Conservation (phyloP, 2,888 invertebrate genomes). For the Drosophila niveifrons region DNA sequence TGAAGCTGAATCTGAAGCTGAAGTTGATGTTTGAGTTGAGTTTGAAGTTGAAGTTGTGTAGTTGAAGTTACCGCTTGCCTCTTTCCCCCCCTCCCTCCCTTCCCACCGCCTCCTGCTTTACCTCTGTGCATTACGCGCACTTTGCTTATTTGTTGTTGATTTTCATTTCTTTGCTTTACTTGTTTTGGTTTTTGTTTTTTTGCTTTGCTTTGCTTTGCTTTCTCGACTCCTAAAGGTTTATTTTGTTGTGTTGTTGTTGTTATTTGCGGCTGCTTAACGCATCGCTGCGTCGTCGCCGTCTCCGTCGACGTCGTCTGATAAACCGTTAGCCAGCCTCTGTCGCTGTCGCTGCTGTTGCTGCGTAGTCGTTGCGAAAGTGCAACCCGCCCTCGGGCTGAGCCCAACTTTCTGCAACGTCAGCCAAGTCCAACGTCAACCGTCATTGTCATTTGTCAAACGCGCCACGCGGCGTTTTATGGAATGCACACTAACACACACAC, state of each 20-base stretch:
- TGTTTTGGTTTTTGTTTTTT: not conserved
- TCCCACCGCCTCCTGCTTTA: not conserved
- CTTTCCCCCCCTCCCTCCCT: not conserved
- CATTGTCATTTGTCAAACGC: slow-evolving; percentile 67
- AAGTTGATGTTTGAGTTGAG: slow-evolving; percentile 12
- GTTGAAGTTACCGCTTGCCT: slow-evolving; percentile 6
- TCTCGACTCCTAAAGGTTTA: slow-evolving; percentile 15
- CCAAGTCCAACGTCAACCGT: slow-evolving; percentile 66
- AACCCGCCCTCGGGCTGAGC: slow-evolving; percentile 59
- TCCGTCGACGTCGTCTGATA: slow-evolving; percentile 40
- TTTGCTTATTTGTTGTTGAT: slow-evolving; percentile 35
- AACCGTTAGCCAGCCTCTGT: slow-evolving; percentile 53
- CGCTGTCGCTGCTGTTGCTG: slow-evolving; percentile 13
- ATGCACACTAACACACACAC: slow-evolving; percentile 41
- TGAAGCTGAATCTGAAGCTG: not conserved
- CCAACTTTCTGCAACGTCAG: slow-evolving; percentile 63
- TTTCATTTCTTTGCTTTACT: slow-evolving; percentile 10
- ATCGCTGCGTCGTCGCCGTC: slow-evolving; percentile 48
- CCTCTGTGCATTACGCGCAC: slow-evolving; percentile 35
- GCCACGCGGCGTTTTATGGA: slow-evolving; percentile 63
- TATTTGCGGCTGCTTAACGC: slow-evolving; percentile 59
- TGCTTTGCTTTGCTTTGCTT: slow-evolving; percentile 19
- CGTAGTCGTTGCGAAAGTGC: slow-evolving; percentile 64
- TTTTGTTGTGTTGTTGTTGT: slow-evolving; percentile 13
- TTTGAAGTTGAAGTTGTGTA: slow-evolving; percentile 11